Conservation (phyloP, 2,113 vertebrate species). For the Alouatta palliata region DNA sequence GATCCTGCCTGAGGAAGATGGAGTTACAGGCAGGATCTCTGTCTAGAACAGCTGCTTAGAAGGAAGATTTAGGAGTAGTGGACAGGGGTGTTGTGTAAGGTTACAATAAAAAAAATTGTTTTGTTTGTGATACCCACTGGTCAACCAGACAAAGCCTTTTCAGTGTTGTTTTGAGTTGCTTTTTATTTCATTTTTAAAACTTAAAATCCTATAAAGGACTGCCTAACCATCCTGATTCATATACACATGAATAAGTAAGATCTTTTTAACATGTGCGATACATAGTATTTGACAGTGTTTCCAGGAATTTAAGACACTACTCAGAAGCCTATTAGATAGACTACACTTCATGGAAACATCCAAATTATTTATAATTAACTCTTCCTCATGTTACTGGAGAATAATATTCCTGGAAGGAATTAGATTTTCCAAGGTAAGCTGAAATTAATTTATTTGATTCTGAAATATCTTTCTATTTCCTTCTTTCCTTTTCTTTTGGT, state of each 20-base stretch:
- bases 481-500: background rate
- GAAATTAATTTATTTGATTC: background rate
- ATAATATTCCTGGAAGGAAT: background rate
- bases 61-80: background rate
- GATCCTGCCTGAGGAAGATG: background rate
- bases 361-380: background rate
- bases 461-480: background rate
- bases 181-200: background rate
- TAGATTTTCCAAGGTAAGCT: background rate
- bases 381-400: background rate
- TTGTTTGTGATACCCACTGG: background rate
- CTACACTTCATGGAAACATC: background rate
- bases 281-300: background rate
- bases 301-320: background rate
- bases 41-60: background rate
- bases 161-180: background rate
- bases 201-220: background rate
- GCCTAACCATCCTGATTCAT: background rate
- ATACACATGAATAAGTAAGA: background rate
- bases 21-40: background rate
- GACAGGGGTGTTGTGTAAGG: rapidly evolving
- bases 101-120: background rate
- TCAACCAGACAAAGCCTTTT: background rate
- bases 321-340: background rate
- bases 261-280: background rate